phyloP scores from a whole-genome alignment of 1,140 invertebrate species.

The Habropoda laboriosa region DNA sequence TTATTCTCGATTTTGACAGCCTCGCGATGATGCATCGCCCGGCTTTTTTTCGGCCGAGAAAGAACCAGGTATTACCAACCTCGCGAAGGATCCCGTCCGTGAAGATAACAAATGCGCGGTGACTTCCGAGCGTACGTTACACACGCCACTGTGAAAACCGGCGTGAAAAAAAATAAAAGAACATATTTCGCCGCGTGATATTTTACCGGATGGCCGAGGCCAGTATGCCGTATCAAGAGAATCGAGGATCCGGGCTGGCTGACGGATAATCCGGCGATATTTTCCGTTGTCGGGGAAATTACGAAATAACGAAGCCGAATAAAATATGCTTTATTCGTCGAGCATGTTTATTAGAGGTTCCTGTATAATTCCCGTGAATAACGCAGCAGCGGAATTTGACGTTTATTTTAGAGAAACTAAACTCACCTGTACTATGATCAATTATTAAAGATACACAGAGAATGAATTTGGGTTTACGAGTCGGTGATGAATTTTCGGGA shows the following conservation, averaged over 20 bases:
- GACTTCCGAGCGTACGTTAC: constrained; percentile 24
- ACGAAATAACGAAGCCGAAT: not conserved
- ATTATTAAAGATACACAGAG: too few species aligned
- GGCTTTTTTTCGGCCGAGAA: not conserved
- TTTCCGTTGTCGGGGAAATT: not conserved
- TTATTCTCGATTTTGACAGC: constrained; percentile 3
- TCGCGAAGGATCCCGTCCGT: constrained; percentile 23
- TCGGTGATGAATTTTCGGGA: too few species aligned
- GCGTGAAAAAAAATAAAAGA: too few species aligned
- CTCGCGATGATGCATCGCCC: not conserved
- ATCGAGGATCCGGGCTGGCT: not conserved
- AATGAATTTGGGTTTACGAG: too few species aligned
- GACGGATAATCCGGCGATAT: constrained; percentile 1
- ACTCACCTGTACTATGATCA: too few species aligned
- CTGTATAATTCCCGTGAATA: too few species aligned
- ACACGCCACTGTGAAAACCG: too few species aligned
- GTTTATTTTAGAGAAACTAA: too few species aligned
- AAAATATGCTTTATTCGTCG: not conserved
- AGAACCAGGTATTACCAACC: constrained; percentile 23
- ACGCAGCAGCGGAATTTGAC: too few species aligned
- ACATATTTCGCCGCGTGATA: constrained; percentile 8
- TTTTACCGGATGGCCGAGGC: not conserved
- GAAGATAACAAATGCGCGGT: constrained; percentile 44
- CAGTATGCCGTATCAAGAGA: not conserved
- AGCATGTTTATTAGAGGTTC: too few species aligned